phyloP scores from a whole-genome alignment of 2,888 invertebrate species.

The Orthonevra nobilis region DNA sequence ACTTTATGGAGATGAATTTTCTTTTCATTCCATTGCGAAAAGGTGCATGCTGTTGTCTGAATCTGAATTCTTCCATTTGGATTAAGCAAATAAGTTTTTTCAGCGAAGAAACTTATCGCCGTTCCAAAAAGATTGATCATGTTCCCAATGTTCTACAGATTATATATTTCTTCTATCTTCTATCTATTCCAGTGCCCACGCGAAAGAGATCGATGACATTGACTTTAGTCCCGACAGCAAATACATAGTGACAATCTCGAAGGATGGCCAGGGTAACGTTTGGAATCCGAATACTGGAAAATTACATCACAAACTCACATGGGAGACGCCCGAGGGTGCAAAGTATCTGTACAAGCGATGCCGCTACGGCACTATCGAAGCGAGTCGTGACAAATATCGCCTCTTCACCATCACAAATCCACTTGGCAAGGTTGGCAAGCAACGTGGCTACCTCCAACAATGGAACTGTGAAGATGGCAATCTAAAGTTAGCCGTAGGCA shows the following conservation, averaged over 20 bases:
- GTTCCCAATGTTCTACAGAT: too few species aligned
- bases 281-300: slow-evolving; percentile 88
- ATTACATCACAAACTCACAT: slow-evolving; percentile 86
- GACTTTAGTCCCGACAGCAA: slow-evolving; percentile 92
- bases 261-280: slow-evolving; percentile 90
- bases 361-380: slow-evolving; percentile 88
- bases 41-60: too few species aligned
- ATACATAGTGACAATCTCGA: slow-evolving; percentile 90
- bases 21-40: too few species aligned
- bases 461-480: slow-evolving; percentile 87
- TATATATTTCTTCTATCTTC: too few species aligned
- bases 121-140: too few species aligned
- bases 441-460: slow-evolving; percentile 87
- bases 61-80: too few species aligned
- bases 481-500: slow-evolving; percentile 82
- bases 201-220: slow-evolving; percentile 95
- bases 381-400: slow-evolving; percentile 84
- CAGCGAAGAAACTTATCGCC: too few species aligned
- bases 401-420: slow-evolving; percentile 92
- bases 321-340: slow-evolving; percentile 87
- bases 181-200: slow-evolving; percentile 85
- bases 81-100: too few species aligned
- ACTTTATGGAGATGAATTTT: too few species aligned
- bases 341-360: slow-evolving; percentile 93
- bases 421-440: slow-evolving; percentile 85